Evolutionary conservation across 2,888 invertebrate species (phyloP).

Genomic region (Empis stercorea): DNA sequence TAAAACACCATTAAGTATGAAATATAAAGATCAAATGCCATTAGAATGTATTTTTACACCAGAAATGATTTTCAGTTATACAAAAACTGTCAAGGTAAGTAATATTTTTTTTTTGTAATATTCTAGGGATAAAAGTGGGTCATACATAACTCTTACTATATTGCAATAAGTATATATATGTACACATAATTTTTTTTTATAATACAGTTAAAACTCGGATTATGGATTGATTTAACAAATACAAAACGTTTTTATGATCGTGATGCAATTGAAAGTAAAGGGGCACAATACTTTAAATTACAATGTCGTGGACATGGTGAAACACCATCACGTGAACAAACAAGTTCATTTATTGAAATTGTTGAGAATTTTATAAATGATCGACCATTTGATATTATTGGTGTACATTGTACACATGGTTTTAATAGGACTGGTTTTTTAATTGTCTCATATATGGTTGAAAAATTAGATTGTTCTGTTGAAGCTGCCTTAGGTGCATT

Average conservation of each 20-base stretch:
- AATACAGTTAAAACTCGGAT: conserved; percentile 65
- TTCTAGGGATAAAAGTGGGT: background rate
- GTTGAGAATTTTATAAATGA: conserved; percentile 67
- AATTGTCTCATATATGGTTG: conserved; percentile 81
- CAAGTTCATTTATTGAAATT: conserved; percentile 64
- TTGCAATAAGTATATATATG: too few species aligned
- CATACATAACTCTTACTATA: background rate
- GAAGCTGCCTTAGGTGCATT: conserved; percentile 74
- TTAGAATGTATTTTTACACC: conserved; percentile 72
- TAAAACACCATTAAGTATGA: conserved; percentile 68
- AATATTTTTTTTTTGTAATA: too few species aligned
- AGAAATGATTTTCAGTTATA: conserved; percentile 70
- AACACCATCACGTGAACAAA: conserved; percentile 77
- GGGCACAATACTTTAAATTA: conserved; percentile 76
- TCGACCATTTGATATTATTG: conserved; percentile 59
- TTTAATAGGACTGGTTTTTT: conserved; percentile 95
- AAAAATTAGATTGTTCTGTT: conserved; percentile 67
- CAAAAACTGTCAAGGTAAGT: conserved; percentile 62
- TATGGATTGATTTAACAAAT: conserved; percentile 96
- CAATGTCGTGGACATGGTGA: conserved; percentile 87
- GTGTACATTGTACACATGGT: conserved; percentile 91
- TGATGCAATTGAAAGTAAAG: conserved; percentile 58
- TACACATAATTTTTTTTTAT: too few species aligned
- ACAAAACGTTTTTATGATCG: conserved; percentile 87
- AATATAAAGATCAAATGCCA: conserved; percentile 75